These are phyloP conservation scores for Dallia pectoralis DNA, from an alignment of 2,797 vertebrate species.

Conservation along the genomic window DNA sequence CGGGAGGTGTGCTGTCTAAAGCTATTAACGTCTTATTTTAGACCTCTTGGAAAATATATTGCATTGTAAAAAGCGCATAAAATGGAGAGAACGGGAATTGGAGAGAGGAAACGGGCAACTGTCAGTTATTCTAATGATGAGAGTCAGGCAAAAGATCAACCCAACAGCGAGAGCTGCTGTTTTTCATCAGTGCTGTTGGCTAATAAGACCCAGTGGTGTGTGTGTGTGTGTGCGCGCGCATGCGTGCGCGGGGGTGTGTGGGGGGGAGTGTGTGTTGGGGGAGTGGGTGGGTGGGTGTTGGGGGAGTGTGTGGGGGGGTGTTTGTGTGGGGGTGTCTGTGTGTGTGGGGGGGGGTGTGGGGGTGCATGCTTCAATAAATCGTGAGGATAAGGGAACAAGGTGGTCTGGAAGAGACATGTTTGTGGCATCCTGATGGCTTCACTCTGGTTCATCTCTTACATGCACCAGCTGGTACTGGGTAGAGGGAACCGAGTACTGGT, in stretches of 20 bases:
- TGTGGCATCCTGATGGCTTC: background rate
- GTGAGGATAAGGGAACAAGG: background rate
- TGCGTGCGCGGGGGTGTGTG: background rate
- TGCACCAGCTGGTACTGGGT: too few species aligned
- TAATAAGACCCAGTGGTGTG: constrained; percentile 25
- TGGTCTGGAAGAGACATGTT: background rate
- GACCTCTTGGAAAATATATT: too few species aligned
- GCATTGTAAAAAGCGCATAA: background rate
- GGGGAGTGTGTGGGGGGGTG: background rate
- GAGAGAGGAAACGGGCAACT: constrained; percentile 49
- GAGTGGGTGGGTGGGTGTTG: background rate
- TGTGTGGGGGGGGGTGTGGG: background rate
- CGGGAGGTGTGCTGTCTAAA: too few species aligned
- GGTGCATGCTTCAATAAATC: background rate
- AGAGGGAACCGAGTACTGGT: too few species aligned
- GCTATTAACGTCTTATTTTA: too few species aligned
- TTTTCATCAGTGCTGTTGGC: constrained; percentile 43
- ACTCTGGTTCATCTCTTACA: background rate
- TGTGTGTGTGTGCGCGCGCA: background rate
- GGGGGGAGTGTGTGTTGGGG: background rate
- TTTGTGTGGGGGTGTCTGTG: background rate
- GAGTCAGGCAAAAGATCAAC: constrained; percentile 39
- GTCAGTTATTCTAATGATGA: constrained; percentile 63
- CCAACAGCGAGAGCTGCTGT: constrained; percentile 24
- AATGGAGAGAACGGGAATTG: constrained; percentile 14